These are phyloP conservation scores for Pimpla rufipes DNA, from an alignment of 2,888 invertebrate species.

Conservation along the genomic window DNA sequence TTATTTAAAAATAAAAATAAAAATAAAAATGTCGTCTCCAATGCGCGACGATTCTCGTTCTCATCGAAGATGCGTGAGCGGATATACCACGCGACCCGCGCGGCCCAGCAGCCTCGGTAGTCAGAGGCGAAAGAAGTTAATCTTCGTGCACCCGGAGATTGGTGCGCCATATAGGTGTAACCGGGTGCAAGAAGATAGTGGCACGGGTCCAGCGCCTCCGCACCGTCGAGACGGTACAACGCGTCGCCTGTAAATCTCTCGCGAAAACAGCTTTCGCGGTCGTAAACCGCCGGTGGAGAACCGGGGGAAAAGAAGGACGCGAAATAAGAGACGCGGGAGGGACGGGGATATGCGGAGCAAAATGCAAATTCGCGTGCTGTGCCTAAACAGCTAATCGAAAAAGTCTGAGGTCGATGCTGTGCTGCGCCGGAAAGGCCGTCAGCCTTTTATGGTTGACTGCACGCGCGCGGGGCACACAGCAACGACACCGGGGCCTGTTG, in stretches of 20 bases:
- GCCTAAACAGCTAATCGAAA: constrained; percentile 70
- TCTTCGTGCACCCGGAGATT: background rate
- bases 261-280: constrained; percentile 63
- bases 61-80: constrained; percentile 12
- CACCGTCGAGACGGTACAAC: constrained; percentile 47
- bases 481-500: constrained; percentile 9
- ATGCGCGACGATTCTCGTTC: background rate
- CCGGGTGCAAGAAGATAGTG: constrained; percentile 37
- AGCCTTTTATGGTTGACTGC: constrained; percentile 6
- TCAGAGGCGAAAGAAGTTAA: background rate
- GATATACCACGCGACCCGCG: constrained; percentile 29
- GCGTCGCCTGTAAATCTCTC: constrained; percentile 68
- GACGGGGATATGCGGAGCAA: constrained; percentile 49
- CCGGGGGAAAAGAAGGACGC: constrained; percentile 27
- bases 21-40: constrained; percentile 3
- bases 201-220: constrained; percentile 37
- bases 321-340: constrained; percentile 33
- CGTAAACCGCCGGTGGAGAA: constrained; percentile 58
- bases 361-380: constrained; percentile 69
- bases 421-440: constrained; percentile 24
- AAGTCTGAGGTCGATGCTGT: constrained; percentile 45
- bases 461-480: background rate
- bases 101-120: background rate
- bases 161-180: background rate
- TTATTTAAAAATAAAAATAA: too few relatives aligned